Percentiles rank a stretch among this genome's conserved stretches.
These are phyloP conservation scores for Elachura formosa DNA, from an alignment of 2,113 vertebrate genomes.

Conservation along the genomic window DNA sequence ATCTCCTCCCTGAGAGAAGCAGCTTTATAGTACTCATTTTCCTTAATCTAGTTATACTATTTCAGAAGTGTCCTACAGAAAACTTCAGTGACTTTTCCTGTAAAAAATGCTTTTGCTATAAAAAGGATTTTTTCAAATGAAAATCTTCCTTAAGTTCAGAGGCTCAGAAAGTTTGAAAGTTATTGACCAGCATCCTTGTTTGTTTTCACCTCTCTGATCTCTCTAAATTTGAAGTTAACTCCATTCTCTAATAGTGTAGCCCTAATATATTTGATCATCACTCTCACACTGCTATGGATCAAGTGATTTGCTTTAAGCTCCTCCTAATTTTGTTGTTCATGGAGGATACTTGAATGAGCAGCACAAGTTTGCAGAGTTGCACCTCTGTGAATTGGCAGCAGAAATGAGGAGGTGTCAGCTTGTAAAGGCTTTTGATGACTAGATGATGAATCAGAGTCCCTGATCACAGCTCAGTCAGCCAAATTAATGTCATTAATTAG, in stretches of 20 bases:
- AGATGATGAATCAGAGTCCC: not conserved
- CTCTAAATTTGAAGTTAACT: not conserved
- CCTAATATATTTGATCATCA: not conserved
- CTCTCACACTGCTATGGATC: not conserved
- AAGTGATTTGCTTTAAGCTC: not conserved
- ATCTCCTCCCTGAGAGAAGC: not conserved
- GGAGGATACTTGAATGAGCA: not conserved
- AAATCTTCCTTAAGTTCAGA: not conserved
- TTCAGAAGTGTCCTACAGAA: not conserved
- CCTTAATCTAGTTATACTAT: not conserved
- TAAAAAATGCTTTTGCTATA: not conserved
- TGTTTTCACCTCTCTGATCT: not conserved
- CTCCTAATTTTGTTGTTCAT: not conserved
- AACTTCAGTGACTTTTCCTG: not conserved
- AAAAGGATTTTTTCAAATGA: accelerated
- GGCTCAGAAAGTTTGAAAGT: not conserved
- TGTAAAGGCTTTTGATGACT: not conserved
- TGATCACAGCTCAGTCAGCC: not conserved
- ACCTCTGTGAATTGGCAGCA: not conserved
- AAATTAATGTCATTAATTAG: not conserved
- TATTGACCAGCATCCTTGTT: not conserved
- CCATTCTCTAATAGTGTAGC: not conserved
- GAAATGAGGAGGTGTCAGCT: not conserved
- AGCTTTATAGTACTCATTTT: not conserved
- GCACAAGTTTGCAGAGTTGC: not conserved